A percentile compares a stretch with the other conserved stretches of the same genome.
Conservation (phyloP, 2,888 invertebrate genomes). For the Rhamnusium bicolor region DNA sequence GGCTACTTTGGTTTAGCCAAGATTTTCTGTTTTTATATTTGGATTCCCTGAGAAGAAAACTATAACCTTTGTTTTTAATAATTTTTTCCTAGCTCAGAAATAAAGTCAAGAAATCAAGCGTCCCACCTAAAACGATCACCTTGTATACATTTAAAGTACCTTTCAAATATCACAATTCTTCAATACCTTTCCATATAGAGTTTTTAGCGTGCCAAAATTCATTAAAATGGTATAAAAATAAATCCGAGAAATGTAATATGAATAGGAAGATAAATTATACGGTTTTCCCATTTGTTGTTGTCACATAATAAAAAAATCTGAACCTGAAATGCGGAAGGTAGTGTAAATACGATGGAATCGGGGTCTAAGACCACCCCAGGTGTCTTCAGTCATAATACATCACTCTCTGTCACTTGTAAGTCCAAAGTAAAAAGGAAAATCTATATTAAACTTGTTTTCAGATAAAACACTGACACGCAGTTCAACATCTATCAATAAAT, state of each 20-base stretch:
- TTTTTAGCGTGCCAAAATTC: conserved; percentile 11
- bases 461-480: conserved; percentile 11
- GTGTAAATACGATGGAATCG: conserved; percentile 24
- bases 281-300: conserved; percentile 23
- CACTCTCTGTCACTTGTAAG: conserved; percentile 63
- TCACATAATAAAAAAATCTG: conserved; percentile 44
- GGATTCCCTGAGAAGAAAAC: too few species aligned
- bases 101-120: too few species aligned
- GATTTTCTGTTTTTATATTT: too few species aligned
- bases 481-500: conserved; percentile 11
- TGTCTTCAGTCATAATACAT: conserved; percentile 65
- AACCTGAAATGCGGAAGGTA: conserved; percentile 26
- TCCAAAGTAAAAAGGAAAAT: conserved; percentile 43
- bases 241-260: conserved; percentile 14
- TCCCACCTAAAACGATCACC: too few species aligned
- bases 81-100: too few species aligned
- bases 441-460: conserved; percentile 31
- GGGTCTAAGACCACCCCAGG: conserved; percentile 42
- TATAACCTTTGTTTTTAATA: too few species aligned
- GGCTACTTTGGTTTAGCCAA: too few species aligned
- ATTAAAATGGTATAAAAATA: conserved; percentile 21
- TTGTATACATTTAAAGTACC: background rate
- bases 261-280: conserved; percentile 23
- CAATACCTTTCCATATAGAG: background rate
- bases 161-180: background rate